Evolutionary conservation across 2,113 vertebrate genomes (phyloP).

Genomic region (Rhabdornis inornatus): DNA sequence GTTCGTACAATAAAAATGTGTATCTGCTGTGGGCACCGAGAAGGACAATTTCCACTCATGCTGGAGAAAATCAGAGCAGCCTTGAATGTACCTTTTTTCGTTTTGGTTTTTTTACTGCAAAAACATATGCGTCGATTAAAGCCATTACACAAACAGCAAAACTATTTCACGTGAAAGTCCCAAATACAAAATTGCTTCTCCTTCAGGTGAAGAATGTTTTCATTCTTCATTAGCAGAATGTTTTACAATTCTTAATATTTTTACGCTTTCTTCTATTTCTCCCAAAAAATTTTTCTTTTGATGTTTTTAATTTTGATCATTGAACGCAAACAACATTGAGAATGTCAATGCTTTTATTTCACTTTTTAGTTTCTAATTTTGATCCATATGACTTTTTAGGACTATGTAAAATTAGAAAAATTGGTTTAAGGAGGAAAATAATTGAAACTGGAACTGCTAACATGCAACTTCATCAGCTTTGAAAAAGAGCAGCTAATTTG

Average conservation of each 20-base stretch:
- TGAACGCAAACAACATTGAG: not conserved
- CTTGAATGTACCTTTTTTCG: not conserved
- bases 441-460: not conserved
- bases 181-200: not conserved
- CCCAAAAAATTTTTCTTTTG: not conserved
- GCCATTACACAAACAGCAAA: not conserved
- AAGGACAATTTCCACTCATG: not conserved
- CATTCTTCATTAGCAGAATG: not conserved
- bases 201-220: not conserved
- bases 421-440: not conserved
- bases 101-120: not conserved
- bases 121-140: fast-evolving
- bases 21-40: not conserved
- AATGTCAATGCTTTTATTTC: not conserved
- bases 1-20: not conserved
- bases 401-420: not conserved
- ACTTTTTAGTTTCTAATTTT: not conserved
- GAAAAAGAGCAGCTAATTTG: not conserved
- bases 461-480: not conserved
- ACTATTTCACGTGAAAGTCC: not conserved
- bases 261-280: not conserved
- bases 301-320: not conserved
- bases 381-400: not conserved
- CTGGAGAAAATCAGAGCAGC: not conserved
- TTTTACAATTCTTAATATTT: not conserved